Evolutionary conservation across 1,140 invertebrate species (phyloP), one percentile per base, ranked within the genome.

Genomic region (Dendrolimus kikuchii): DNA sequence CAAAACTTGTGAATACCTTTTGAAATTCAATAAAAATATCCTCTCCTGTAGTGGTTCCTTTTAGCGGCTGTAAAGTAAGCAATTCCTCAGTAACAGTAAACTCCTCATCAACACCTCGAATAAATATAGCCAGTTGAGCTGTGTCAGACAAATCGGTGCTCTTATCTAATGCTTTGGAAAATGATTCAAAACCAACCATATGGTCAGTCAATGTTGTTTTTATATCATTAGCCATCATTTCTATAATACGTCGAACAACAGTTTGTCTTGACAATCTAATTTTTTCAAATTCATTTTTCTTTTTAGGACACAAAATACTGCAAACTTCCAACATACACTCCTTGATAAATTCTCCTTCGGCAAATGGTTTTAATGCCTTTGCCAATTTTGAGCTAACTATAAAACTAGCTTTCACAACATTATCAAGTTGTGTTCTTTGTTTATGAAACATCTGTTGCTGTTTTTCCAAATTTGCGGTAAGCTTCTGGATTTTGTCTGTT

Each of bases 1-100:
- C 7, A 46, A 46, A 46, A 46, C 45, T 46, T 46, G 45, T 10
- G 9, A 46, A 46, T n/a, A n/a, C n/a, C n/a, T n/a, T n/a, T n/a
- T n/a, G n/a, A n/a, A n/a, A n/a, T n/a, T n/a, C n/a, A n/a, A 46
- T 46, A 46, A 46, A 46, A 46, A 46, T 46, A 46, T 46, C 45
- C 37, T 50, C 49, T 50, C 49, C 49, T 50, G 49, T 50, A 50
- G 49, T 50, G 49, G 37, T 50, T 40, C 49, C 38, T 50, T 50
- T 50, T 50, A 50, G 49, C 49, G 49, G 49, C 49, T 50, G 37
- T 50, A 50, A 50, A 50, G 49, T 39, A 50, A 50, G 49, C 49
- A 9, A 50, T 50, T 50, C 39, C 49, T 50, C 38, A 50, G 49
- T 50, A 50, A 50, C 49, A 50, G 49, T 39, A 10, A 46, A 46